Conservation (phyloP, 23 tunicate genomes). For the Clavelina lepadiformis region DNA sequence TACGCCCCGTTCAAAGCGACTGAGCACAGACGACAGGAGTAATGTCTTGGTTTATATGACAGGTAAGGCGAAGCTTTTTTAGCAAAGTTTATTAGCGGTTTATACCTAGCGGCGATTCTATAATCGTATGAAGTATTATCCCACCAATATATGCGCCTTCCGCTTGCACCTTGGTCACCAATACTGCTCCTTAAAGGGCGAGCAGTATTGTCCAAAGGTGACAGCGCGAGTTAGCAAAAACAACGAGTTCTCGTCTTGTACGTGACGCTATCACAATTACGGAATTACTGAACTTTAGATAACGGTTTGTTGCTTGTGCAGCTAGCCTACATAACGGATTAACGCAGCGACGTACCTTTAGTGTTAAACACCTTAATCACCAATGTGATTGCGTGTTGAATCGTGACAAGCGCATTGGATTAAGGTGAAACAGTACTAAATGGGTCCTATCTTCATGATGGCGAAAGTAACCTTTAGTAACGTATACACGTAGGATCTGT, state of each 20-base stretch:
- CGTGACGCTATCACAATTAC: too few species aligned
- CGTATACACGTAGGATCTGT: too few species aligned
- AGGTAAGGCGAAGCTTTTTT: conserved; percentile 40
- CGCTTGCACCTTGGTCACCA: conserved; percentile 94
- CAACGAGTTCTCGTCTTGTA: too few species aligned
- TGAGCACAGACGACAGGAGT: conserved; percentile 68
- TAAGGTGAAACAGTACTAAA: conserved; percentile 41
- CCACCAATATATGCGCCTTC: conserved; percentile 6
- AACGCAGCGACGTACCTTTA: not conserved
- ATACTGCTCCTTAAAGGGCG: conserved; percentile 26
- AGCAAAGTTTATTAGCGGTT: too few species aligned
- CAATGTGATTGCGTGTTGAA: conserved; percentile 72
- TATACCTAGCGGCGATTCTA: too few species aligned
- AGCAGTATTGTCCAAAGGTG: conserved; percentile 79
- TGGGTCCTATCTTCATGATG: conserved; percentile 1
- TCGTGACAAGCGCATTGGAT: conserved; percentile 82
- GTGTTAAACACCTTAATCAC: conserved; percentile 90
- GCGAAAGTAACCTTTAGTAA: too few species aligned
- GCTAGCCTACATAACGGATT: too few species aligned
- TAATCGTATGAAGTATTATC: too few species aligned
- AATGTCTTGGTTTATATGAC: conserved; percentile 87
- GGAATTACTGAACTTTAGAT: too few species aligned
- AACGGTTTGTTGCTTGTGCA: too few species aligned
- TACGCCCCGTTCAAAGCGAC: conserved; percentile 74
- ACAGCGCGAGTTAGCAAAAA: too few species aligned